A percentile compares a stretch with the other conserved stretches of the same genome.
These are phyloP conservation scores for Troides aeacus DNA, from an alignment of 2,888 invertebrate genomes.

Conservation along the genomic window DNA sequence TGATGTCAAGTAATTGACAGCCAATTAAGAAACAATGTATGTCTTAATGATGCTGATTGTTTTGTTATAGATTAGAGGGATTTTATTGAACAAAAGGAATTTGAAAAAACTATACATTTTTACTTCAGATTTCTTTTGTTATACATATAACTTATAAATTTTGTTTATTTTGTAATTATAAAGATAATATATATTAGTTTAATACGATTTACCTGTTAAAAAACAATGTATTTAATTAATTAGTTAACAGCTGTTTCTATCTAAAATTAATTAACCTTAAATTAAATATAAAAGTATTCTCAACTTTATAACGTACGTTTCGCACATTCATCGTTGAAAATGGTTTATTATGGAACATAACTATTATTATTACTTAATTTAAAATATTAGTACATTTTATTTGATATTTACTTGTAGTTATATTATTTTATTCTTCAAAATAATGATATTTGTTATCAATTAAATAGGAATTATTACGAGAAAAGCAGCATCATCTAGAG, in stretches of 20 bases:
- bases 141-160: no score
- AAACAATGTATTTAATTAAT: no score
- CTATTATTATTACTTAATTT: not conserved
- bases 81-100: no score
- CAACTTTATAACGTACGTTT: not conserved
- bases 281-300: not conserved
- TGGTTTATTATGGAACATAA: conserved; percentile 14
- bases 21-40: conserved; percentile 27
- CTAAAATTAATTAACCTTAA: not conserved
- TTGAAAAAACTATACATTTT: no score
- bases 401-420: not conserved
- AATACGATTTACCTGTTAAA: not conserved
- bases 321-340: not conserved
- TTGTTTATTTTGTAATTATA: no score
- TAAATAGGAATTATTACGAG: conserved; percentile 90
- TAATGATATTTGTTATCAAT: not conserved
- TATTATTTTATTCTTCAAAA: not conserved
- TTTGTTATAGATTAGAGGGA: not conserved
- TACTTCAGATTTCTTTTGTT: no score
- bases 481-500: conserved; percentile 97
- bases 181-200: no score
- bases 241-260: no score
- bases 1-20: conserved; percentile 27
- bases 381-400: not conserved
- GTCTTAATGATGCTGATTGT: conserved; percentile 8